A percentile compares a stretch with the other conserved stretches of the same genome.
These are phyloP conservation scores for Tachina grossa DNA, from an alignment of 2,888 invertebrate species.

Conservation along the genomic window DNA sequence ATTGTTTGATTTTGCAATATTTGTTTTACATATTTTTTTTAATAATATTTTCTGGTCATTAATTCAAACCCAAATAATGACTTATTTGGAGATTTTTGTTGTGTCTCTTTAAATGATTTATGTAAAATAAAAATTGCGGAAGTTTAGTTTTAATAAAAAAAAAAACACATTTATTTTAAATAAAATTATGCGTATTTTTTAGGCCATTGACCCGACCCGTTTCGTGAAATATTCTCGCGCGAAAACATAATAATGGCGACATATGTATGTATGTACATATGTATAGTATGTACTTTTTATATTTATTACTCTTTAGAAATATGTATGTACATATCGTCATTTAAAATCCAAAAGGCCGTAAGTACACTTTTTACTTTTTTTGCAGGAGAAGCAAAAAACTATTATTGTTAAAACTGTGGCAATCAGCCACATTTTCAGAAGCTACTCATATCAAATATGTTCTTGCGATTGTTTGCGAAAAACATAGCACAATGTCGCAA, in stretches of 20 bases:
- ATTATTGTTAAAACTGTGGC: too few relatives aligned
- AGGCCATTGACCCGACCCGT: conserved; percentile 54
- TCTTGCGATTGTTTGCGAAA: too few relatives aligned
- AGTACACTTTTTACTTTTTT: too few relatives aligned
- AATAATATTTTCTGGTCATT: conserved; percentile 44
- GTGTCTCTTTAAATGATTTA: conserved; percentile 29
- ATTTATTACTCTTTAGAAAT: too few relatives aligned
- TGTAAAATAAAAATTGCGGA: conserved; percentile 40
- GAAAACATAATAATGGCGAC: conserved; percentile 42
- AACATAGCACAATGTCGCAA: too few relatives aligned
- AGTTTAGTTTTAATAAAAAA: conserved; percentile 50
- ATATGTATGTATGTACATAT: too few relatives aligned
- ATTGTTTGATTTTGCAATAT: conserved; percentile 47
- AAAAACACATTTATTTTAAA: conserved; percentile 21
- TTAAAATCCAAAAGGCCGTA: too few relatives aligned
- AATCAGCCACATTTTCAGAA: too few relatives aligned
- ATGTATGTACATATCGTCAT: too few relatives aligned
- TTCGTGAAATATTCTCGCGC: conserved; percentile 20
- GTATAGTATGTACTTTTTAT: too few relatives aligned
- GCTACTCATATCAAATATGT: too few relatives aligned
- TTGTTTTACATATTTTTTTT: conserved; percentile 2
- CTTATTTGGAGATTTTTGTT: conserved; percentile 48
- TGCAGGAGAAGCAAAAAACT: too few relatives aligned
- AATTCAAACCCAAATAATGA: conserved; percentile 38
- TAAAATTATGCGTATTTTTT: conserved; percentile 30